These are phyloP conservation scores for Oreamnos americanus DNA, from an alignment of 2,113 vertebrate genomes.

Conservation along the genomic window DNA sequence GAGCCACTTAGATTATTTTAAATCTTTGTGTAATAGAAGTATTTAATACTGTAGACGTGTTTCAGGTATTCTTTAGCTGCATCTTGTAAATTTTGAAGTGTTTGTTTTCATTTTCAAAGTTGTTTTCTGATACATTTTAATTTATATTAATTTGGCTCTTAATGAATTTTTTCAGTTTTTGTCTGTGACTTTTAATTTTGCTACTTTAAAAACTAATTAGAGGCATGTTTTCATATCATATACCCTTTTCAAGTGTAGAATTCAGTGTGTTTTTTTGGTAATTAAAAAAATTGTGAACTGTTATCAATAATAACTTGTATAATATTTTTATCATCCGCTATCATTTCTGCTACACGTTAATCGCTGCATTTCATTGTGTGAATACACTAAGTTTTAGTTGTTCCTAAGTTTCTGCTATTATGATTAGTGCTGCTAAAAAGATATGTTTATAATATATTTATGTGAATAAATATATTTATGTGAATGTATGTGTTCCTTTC, in stretches of 20 bases:
- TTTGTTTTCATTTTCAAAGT: neutral
- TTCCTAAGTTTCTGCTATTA: neutral
- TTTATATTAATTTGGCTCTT: neutral
- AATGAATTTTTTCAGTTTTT: neutral
- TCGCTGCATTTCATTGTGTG: neutral
- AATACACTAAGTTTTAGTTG: neutral
- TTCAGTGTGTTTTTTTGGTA: neutral
- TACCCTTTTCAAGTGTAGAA: neutral
- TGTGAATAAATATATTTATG: neutral
- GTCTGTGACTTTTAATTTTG: neutral
- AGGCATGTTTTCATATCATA: neutral
- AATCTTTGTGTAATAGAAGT: neutral
- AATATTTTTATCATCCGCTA: neutral
- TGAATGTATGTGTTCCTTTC: neutral
- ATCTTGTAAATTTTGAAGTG: neutral
- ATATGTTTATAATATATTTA: neutral
- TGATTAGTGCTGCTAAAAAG: neutral
- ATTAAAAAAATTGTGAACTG: neutral
- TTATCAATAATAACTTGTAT: neutral
- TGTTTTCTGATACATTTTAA: neutral
- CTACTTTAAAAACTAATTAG: neutral
- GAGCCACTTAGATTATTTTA: neutral
- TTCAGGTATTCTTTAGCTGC: neutral
- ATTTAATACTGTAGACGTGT: neutral
- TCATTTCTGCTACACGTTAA: neutral